These are phyloP conservation scores for Fragum whitleyi DNA, from an alignment of 2,888 invertebrate species.

Conservation along the genomic window DNA sequence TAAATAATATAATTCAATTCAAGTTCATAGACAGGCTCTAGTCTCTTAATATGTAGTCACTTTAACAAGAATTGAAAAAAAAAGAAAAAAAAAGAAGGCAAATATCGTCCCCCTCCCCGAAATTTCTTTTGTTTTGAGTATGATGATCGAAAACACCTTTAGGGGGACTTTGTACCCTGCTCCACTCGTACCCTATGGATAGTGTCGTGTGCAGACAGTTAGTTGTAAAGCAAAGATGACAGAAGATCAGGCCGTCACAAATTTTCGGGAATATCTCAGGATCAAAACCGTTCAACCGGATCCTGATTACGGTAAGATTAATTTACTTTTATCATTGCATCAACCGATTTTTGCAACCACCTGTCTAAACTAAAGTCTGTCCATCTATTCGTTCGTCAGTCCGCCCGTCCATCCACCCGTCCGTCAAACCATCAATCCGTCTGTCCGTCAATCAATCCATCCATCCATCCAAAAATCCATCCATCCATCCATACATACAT, in stretches of 20 bases:
- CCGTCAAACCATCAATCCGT: no score
- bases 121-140: neutral
- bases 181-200: neutral
- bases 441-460: no score
- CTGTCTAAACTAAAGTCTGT: no score
- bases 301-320: slow-evolving; percentile 92
- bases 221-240: neutral
- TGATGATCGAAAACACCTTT: neutral
- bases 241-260: slow-evolving; percentile 87
- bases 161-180: neutral
- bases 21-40: no score
- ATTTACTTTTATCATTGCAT: neutral
- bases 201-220: neutral
- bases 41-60: no score
- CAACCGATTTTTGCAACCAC: neutral
- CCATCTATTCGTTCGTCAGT: neutral
- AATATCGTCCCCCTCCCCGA: no score
- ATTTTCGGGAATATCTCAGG: slow-evolving; percentile 93
- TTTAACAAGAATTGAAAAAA: no score
- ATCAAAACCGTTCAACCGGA: slow-evolving; percentile 95
- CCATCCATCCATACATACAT: no score
- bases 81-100: no score
- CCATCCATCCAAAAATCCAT: no score
- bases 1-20: no score
- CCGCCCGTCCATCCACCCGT: no score